Evolutionary conservation across 2,113 vertebrate genomes (phyloP).

Genomic region (Ochotona princeps): DNA sequence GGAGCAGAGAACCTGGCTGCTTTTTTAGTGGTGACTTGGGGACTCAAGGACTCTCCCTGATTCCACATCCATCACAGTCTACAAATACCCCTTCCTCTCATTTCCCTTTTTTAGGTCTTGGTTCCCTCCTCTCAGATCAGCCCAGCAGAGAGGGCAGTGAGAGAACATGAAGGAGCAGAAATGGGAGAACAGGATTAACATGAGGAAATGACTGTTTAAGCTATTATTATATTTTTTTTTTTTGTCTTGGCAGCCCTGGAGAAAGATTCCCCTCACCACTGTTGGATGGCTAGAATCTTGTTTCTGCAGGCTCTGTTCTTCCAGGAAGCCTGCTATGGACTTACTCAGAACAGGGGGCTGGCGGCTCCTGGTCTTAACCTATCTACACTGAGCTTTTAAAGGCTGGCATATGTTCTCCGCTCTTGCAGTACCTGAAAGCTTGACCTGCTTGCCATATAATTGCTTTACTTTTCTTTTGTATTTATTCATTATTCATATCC

Average conservation of each 20-base stretch:
- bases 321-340: slow-evolving; percentile 9
- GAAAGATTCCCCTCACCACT: slow-evolving; percentile 47
- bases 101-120: slow-evolving; percentile 78
- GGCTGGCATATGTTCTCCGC: background rate
- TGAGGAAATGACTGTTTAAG: slow-evolving; percentile 63
- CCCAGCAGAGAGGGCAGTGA: background rate
- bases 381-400: background rate
- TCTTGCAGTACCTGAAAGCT: background rate
- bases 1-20: slow-evolving; percentile 45
- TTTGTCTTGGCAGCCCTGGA: slow-evolving; percentile 32
- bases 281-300: background rate
- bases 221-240: background rate
- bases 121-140: slow-evolving; percentile 62
- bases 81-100: slow-evolving; percentile 79
- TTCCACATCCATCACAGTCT: slow-evolving; percentile 63
- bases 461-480: slow-evolving; percentile 17
- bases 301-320: slow-evolving; percentile 43
- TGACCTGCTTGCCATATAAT: background rate
- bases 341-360: background rate
- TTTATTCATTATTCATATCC: slow-evolving; percentile 33
- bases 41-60: slow-evolving; percentile 77
- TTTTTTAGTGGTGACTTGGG: slow-evolving; percentile 60
- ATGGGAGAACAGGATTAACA: slow-evolving; percentile 38
- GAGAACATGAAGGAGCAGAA: slow-evolving; percentile 43
- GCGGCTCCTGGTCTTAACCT: background rate